Percentiles rank a stretch among this genome's conserved stretches.
Evolutionary conservation across 1,140 invertebrate genomes (phyloP).

Genomic region (Temnothorax longispinosus): DNA sequence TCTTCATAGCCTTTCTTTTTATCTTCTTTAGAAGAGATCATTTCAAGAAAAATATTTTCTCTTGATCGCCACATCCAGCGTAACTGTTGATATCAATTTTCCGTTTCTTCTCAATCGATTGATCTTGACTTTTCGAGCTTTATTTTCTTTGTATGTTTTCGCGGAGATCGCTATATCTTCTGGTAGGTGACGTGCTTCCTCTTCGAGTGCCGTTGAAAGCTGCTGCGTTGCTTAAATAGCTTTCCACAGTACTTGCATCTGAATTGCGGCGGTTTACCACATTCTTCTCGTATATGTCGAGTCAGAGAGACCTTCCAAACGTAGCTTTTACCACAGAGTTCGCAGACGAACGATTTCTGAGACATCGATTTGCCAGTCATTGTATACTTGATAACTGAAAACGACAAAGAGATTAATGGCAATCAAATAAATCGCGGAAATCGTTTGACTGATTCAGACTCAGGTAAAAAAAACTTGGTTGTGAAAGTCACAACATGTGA

Average conservation of each 20-base stretch:
- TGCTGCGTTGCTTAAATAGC: slow-evolving; percentile 85
- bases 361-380: background rate
- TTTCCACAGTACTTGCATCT: slow-evolving; percentile 77
- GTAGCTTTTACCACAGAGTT: slow-evolving; percentile 57
- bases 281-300: slow-evolving; percentile 67
- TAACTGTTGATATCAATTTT: background rate
- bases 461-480: background rate
- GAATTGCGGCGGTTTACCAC: slow-evolving; percentile 62
- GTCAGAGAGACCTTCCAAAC: slow-evolving; percentile 58
- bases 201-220: slow-evolving; percentile 70
- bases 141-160: background rate
- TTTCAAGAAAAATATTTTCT: background rate
- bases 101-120: background rate
- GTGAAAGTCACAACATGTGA: background rate
- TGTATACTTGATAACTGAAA: background rate
- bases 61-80: background rate
- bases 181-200: slow-evolving; percentile 53
- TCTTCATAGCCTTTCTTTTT: background rate
- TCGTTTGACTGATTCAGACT: background rate
- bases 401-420: slow-evolving; percentile 17
- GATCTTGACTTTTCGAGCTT: background rate
- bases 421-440: background rate
- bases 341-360: slow-evolving; percentile 42
- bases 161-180: background rate
- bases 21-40: background rate